Evolutionary conservation across 1,140 invertebrate species (phyloP), one percentile per base, ranked within the genome.

Genomic region (Zaprionus ornatus): DNA sequence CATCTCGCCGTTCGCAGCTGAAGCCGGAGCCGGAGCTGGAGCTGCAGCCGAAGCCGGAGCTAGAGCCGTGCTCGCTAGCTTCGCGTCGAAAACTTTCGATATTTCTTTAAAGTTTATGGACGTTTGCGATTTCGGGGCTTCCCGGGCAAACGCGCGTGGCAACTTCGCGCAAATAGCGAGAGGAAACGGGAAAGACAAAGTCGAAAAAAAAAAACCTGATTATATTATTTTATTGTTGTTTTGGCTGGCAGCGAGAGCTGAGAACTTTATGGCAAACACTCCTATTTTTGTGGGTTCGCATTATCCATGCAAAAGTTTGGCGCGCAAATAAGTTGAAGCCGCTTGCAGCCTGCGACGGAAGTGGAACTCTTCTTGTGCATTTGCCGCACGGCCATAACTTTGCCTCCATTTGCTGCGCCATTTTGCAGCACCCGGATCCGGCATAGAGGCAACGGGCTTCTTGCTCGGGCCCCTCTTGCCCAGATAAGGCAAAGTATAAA

Each of bases 151-250:
- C 66, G 67, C 74, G 61, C 52, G 50, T 25, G 25, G 52, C 64
- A 66, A 45, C 60, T 62, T 62, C 40, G 37, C 57, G 12, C 13
- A 61, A 63, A 52, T 63, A 29, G 45, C 10, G 32, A 15, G 19
- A 29, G 13, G 23, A 12, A 13, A 4, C 29, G 19, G 13, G 21
- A 40, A 45, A 67, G 23, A 54, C 55, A 15, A 56, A 40, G 29
- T 27, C 45, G 15, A n/a, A 23, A 35, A 32, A 71, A 55, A 62
- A 42, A 45, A 42, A 7, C n/a, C n/a, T 54, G 50, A 48, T 57
- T 69, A 78, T 90, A 81, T 88, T 90, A 88, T 88, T 88, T 90
- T 90, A 88, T 88, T 88, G 85, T 88, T 88, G 81, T 90, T 90
- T 88, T 88, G 84, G 80, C 68, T 87, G 74, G 54, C 74, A 81